Base-by-base conservation (phyloP, 2,888 invertebrate species). In the Plusia festucae region DNA sequence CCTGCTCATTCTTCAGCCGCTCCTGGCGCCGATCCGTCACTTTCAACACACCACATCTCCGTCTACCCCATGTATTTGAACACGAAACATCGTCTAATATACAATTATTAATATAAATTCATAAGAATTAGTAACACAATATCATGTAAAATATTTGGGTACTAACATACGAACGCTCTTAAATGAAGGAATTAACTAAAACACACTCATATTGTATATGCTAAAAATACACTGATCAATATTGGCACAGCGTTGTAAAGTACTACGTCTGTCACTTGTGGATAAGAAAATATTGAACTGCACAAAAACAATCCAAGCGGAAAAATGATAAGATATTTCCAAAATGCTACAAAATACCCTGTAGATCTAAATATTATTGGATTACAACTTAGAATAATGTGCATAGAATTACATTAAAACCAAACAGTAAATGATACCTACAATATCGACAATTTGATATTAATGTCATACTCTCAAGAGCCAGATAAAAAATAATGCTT, bases 51-150 rank as follows among this genome's bases (percentile, higher is more conserved):
- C 81, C 75, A 76, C 64, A 73, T 74, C 73, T 73, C 68, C 79
- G 68, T 54, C 71, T 62, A 65, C 74, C 70, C 56, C 68, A 72
- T 62, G 63, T 67, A 71, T 76, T 75, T 72, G 60, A 73, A 78
- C 78, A 80, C 81, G 74, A 81, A 73, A 78, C 79, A 81, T 81
- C 81, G 78, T 83, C 85, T 84, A 84, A 83, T 83, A 80, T 84
- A 88, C 86, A 85, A 82, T 82, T 79, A 80, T 81, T 72, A 86
- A 85, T 82, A 85, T 86, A 87, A 86, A 81, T 82, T 87, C 87
- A 86, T 89, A 89, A 86, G 85, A 87, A 88, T 90, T 88, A 91
- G 86, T 89, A 88, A 90, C 88, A 88, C 88, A 90, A 91, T 91
- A 90, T 90, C 84, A 79, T 87, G 34, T 85, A 82, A 84, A 84